Base-by-base conservation (phyloP, 2,797 vertebrate genomes). In the Melanotaenia parkinsoni region DNA sequence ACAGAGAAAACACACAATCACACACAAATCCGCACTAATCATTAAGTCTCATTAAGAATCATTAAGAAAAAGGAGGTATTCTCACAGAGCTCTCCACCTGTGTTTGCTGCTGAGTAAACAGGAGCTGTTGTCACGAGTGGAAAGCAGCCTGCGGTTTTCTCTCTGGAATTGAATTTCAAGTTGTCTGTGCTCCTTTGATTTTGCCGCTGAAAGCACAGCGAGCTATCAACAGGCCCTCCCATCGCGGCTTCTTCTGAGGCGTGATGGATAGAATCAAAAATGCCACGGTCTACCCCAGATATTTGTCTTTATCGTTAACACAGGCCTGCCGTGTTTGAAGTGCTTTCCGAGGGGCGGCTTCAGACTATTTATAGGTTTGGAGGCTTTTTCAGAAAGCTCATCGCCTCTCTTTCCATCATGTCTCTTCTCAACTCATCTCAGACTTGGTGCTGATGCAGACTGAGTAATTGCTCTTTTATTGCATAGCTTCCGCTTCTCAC, bases 261-360 rank as follows among this genome's bases (percentile, higher is more conserved):
- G 30, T 88, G 88, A 92, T 90, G 86, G 84, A 91, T 87, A 79
- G 89, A 80, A 89, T 86, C 81, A 76, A 83, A 89, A 89, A 83
- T 71, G 82, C 76, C 67, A 86, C 2, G 47, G 85, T 86, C 76
- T 79, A 78, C 66, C 81, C 76, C 51, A 70, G 74, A 75, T 87
- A 91, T 94, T 92, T 84, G 72, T 91, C 91, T 92, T 89, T 77
- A 83, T 92, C 77, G 86, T 86, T 86, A 80, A 70, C 61, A 51
- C 51, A 24, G 61, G 69, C 74, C 57, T 1, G 26, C 33, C 71
- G 54, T 67, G 81, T 91, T 94, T 92, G 88, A 93, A 92, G 83
- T 47, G 3, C 65, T 40, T 58, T 82, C 76, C 70, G 82, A 75
- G 71, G 70, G 58, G 76, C 66, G 45, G 62, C 45, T 73, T 72